These are phyloP conservation scores for Caenorhabditis briggsae DNA, from an alignment of 1,140 invertebrate species.

Conservation along the genomic window DNA sequence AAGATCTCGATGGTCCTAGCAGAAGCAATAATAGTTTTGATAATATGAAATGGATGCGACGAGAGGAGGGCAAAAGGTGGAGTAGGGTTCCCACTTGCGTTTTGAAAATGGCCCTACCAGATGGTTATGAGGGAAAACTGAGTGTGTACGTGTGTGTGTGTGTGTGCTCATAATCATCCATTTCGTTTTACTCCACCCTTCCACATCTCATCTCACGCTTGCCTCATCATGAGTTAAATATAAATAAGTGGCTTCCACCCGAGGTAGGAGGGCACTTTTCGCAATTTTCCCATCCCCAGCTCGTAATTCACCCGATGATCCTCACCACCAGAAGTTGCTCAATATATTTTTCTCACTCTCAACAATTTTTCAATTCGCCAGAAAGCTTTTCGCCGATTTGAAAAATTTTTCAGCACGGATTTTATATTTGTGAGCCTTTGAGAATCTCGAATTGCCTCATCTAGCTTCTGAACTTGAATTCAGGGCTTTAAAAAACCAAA, in stretches of 20 bases:
- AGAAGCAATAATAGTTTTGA: conserved; percentile 53
- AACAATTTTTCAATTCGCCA: not conserved
- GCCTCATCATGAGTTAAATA: conserved; percentile 52
- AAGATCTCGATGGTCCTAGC: not conserved
- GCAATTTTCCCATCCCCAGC: not conserved
- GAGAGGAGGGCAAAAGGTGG: conserved; percentile 36
- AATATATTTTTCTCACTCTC: conserved; percentile 2
- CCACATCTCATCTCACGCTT: conserved; percentile 8
- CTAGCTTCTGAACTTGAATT: too few species aligned
- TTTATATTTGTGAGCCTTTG: too few species aligned
- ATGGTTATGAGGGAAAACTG: conserved; percentile 49
- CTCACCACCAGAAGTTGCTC: not conserved
- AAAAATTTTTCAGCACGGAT: too few species aligned
- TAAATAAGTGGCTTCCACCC: not conserved
- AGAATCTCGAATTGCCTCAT: too few species aligned
- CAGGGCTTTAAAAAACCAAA: too few species aligned
- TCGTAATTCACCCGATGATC: not conserved
- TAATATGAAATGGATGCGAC: conserved; percentile 55
- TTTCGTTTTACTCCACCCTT: conserved; percentile 17
- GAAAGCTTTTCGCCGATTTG: not conserved
- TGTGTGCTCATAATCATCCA: conserved; percentile 36
- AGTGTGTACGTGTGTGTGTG: not conserved
- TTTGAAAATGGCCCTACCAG: not conserved
- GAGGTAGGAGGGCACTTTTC: conserved; percentile 15
- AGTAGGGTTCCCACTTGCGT: not conserved